Evolutionary conservation across 2,113 vertebrate genomes (phyloP).

Genomic region (Onychorhynchus coronatus): DNA sequence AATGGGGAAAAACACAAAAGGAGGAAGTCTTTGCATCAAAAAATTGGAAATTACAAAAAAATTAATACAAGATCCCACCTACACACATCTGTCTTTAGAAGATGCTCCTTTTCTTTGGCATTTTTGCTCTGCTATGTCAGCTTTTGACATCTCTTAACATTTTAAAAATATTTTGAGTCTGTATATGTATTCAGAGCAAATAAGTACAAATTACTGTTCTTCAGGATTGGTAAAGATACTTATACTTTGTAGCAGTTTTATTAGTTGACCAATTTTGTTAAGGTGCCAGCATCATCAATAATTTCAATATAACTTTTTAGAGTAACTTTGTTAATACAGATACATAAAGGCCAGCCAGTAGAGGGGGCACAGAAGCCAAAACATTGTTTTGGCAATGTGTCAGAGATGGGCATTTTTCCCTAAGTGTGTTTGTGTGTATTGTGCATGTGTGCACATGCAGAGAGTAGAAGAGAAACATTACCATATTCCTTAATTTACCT

Average conservation of each 20-base stretch:
- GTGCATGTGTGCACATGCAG: background rate
- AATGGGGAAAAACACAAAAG: background rate
- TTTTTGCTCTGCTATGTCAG: background rate
- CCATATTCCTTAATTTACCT: background rate
- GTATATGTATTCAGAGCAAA: background rate
- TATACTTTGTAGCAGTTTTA: background rate
- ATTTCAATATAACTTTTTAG: background rate
- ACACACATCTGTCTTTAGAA: background rate
- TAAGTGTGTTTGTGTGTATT: background rate
- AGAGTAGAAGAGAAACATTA: background rate
- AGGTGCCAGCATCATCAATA: background rate
- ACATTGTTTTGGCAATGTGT: background rate
- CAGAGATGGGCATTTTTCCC: background rate
- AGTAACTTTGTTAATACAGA: background rate
- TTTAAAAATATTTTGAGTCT: background rate
- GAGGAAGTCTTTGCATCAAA: background rate
- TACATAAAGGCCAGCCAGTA: background rate
- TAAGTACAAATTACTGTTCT: background rate
- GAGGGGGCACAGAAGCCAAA: slow-evolving; percentile 43
- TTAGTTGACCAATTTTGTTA: background rate
- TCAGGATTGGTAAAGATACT: background rate
- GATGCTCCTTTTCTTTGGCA: background rate
- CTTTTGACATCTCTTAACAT: background rate
- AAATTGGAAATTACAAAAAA: background rate
- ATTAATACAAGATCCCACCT: background rate